These are phyloP conservation scores for Halichoerus grypus DNA, from an alignment of 2,113 vertebrate species.

Conservation along the genomic window DNA sequence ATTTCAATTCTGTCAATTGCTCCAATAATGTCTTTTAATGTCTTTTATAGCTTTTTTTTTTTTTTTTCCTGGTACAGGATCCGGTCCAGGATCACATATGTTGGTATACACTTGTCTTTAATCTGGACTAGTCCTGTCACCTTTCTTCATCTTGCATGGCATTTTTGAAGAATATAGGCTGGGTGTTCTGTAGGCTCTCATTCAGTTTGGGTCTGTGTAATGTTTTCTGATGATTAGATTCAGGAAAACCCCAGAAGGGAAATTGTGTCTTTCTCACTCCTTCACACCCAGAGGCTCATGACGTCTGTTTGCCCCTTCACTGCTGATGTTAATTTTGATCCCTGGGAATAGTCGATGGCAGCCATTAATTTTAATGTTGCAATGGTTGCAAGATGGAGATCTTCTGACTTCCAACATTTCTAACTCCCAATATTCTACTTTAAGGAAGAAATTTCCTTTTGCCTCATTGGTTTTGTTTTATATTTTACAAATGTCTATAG, in stretches of 20 bases:
- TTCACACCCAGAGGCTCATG: neutral
- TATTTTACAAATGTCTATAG: neutral
- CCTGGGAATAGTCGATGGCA: neutral
- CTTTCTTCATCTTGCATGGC: too few relatives aligned
- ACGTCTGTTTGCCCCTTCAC: neutral
- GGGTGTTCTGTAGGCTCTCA: neutral
- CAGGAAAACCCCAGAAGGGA: neutral
- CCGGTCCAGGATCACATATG: neutral
- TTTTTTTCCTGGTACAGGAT: neutral
- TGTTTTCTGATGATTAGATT: too few relatives aligned
- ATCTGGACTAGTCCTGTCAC: fast-evolving
- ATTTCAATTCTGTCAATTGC: neutral
- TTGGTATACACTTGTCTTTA: neutral
- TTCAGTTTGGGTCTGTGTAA: neutral
- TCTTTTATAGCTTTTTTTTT: neutral
- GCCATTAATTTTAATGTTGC: neutral
- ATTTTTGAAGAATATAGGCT: neutral
- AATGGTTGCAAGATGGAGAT: neutral
- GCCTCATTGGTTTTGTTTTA: neutral
- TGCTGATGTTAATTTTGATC: neutral
- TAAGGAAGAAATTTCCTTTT: neutral
- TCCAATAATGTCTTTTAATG: neutral
- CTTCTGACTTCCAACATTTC: neutral
- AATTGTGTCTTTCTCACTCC: neutral
- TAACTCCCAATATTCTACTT: neutral